Percentiles rank a stretch among this genome's conserved stretches.
phyloP scores from a whole-genome alignment of 2,888 invertebrate genomes.

The Himalopsyche anomala region DNA sequence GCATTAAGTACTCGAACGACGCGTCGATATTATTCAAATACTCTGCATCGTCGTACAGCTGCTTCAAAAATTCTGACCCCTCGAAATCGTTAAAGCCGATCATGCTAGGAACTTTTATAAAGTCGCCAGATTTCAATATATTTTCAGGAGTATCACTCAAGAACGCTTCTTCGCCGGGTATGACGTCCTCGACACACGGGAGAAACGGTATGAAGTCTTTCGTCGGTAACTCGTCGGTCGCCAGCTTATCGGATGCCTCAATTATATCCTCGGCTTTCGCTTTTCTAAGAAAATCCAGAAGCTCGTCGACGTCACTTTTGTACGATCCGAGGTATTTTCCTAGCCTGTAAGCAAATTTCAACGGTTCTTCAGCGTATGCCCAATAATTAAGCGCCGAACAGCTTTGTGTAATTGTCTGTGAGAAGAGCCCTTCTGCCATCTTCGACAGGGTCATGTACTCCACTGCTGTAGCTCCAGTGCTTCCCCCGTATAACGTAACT shows the following conservation, averaged over 20 bases:
- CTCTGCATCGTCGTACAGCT: background rate
- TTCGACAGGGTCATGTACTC: conserved; percentile 71
- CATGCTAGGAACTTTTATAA: conserved; percentile 50
- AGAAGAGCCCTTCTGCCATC: conserved; percentile 71
- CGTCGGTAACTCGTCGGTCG: conserved; percentile 70
- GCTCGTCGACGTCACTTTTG: conserved; percentile 69
- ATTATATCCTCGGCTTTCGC: conserved; percentile 70
- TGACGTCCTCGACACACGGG: conserved; percentile 72
- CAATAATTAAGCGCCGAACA: conserved; percentile 70
- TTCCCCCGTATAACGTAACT: conserved; percentile 74
- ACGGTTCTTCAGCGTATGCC: conserved; percentile 69
- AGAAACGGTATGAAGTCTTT: conserved; percentile 68
- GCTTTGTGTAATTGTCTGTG: conserved; percentile 72
- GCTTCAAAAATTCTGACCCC: conserved; percentile 43
- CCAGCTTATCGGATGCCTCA: conserved; percentile 69
- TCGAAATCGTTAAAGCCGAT: conserved; percentile 52
- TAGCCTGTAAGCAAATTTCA: conserved; percentile 70
- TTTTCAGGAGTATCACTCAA: conserved; percentile 71
- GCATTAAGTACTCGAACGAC: conserved; percentile 46
- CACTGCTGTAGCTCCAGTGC: conserved; percentile 71
- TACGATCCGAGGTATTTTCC: conserved; percentile 73
- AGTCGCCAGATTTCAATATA: conserved; percentile 67
- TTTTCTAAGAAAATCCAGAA: conserved; percentile 69
- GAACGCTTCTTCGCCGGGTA: conserved; percentile 70
- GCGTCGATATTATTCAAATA: conserved; percentile 41